Base-by-base conservation (phyloP, 2,888 invertebrate species). In the Lithophane ornitopus region DNA sequence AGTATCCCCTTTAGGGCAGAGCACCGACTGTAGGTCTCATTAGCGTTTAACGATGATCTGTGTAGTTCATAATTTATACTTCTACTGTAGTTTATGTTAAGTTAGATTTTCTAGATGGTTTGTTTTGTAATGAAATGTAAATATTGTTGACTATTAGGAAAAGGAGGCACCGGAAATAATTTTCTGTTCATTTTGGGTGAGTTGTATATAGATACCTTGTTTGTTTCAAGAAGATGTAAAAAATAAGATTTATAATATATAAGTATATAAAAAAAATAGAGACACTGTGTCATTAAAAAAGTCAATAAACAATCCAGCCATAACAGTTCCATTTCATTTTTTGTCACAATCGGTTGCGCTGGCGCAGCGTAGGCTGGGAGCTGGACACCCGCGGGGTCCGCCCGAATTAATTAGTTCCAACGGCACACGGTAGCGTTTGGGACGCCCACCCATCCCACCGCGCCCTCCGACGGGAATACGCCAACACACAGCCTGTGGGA, bases 361-460 rank as follows among this genome's bases (percentile, higher is more conserved):
- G 70, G 58, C 61, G 71, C 65, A 73, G 88, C 88, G 90, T 90
- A 89, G 86, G 85, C 78, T 86, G 86, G 89, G 82, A 87, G 88
- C 83, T 73, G 77, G 73, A 74, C 74, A 81, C 88, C 88, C 70
- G 86, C 78, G 34, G 89, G 84, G 88, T 74, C 66, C 74, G 70
- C 52, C 81, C 52, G 88, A 86, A 89, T 89, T 90, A 89, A 90
- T 90, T 90, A 88, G 80, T 58, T 71, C 77, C 76, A 69, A 72
- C 56, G 34, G 69, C 67, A 49, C 62, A 80, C 85, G 83, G 79
- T 81, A 80, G 87, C 87, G 65, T 85, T 80, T 70, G 80, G 70
- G 76, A 88, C 86, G 87, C 89, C 89, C 90, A 90, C 91, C 85
- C 81, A 79, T 81, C 77, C 87, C 83, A 86, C 69, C 58, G 67